Evolutionary conservation across 2,113 vertebrate genomes (phyloP).

Genomic region (Ornithorhynchus anatinus): DNA sequence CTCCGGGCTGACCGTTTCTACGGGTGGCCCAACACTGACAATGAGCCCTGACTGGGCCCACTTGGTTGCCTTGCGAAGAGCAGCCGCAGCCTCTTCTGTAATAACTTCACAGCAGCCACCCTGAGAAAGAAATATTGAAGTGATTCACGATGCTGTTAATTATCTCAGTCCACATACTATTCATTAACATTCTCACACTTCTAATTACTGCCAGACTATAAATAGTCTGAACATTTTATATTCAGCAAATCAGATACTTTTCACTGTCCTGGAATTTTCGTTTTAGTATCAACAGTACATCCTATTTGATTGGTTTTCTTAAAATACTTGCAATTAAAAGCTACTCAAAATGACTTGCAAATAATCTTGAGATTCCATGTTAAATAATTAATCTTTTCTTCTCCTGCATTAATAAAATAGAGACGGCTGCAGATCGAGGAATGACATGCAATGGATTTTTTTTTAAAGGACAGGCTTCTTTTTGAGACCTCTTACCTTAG

Average conservation of each 20-base stretch:
- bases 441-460: fast-evolving
- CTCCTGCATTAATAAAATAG: neutral
- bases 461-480: neutral
- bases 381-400: too few relatives aligned
- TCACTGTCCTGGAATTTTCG: neutral
- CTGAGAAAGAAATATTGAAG: conserved; percentile 60
- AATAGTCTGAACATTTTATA: conserved; percentile 1
- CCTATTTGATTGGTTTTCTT: neutral
- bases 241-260: too few relatives aligned
- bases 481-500: conserved; percentile 79
- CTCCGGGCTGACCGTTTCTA: conserved; percentile 84
- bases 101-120: conserved; percentile 94
- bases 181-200: neutral
- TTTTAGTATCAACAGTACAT: neutral
- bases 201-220: conserved; percentile 1
- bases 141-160: neutral
- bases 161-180: neutral
- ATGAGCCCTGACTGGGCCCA: conserved; percentile 98
- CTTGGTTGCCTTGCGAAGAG: conserved; percentile 93
- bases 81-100: conserved; percentile 92
- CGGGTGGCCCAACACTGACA: conserved; percentile 91
- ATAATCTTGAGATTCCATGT: neutral
- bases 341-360: neutral
- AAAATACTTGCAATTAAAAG: neutral
- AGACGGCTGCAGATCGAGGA: neutral